Evolutionary conservation across 2,888 invertebrate species (phyloP), one percentile per base, ranked within the genome.

Genomic region (Tipula confusa): DNA sequence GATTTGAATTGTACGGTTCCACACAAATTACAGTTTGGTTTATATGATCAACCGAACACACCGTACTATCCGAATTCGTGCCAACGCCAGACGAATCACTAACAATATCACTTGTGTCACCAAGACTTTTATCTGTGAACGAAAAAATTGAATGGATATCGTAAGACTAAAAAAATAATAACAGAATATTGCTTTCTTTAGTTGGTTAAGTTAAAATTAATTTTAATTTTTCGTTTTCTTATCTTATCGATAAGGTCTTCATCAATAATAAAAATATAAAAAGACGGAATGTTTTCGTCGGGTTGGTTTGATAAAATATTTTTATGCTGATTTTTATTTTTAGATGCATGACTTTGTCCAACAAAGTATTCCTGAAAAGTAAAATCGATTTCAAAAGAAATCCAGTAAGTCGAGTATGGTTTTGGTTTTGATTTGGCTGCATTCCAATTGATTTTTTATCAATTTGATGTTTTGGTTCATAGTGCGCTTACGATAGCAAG

Each of bases 21-120:
- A 96, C 92, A 89, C 97, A 96, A 86, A 97, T 95, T 85, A 95
- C 97, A 83, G 95, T 96, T 87, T 96, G 95, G 86, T 94, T 94
- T 82, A 95, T 94, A 87, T 94, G 92, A 85, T 94, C 93, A 86
- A 95, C 93, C 85, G 95, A 95, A 87, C 94, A 93, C 86, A 93
- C 94, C 84, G 93, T 93, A 85, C 95, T 96, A 88, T 97, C 96
- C 83, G 96, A 96, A 89, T 95, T 96, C 48, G 97, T 97, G 85
- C 97, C 97, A 84, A 97, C 96, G 84, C 97, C 97, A 86, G 96
- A 96, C 87, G 96, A 97, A 91, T 97, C 96, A 90, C 96, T 96
- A 88, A 96, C 95, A 88, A 96, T 95, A 91, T 97, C 96, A 90
- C 96, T 96, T 86, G 95, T 94, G 89, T 96, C 96, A 85, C 95